A percentile compares a stretch with the other conserved stretches of the same genome.
Evolutionary conservation across 2,888 invertebrate species (phyloP).

Genomic region (Nephrocerus scutellatus): DNA sequence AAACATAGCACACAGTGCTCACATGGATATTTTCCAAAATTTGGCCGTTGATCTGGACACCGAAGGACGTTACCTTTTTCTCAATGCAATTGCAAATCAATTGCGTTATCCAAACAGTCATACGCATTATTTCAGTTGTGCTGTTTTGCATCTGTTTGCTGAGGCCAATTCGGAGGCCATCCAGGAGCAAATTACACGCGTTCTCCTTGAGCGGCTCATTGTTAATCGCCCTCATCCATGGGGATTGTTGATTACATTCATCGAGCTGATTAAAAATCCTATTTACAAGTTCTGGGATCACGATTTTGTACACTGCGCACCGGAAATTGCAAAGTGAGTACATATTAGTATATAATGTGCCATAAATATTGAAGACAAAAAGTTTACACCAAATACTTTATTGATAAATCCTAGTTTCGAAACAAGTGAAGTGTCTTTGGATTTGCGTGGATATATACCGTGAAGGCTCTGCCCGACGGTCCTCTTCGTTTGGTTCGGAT

Average conservation of each 20-base stretch:
- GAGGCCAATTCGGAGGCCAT: slow-evolving; percentile 96
- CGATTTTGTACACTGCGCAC: slow-evolving; percentile 98
- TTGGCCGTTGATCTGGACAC: slow-evolving; percentile 96
- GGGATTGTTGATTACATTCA: slow-evolving; percentile 97
- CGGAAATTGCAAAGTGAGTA: slow-evolving; percentile 96
- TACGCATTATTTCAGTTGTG: slow-evolving; percentile 99
- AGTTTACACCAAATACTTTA: no score
- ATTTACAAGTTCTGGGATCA: slow-evolving; percentile 98
- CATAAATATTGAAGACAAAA: no score
- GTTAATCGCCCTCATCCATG: slow-evolving; percentile 99
- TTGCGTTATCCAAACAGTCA: slow-evolving; percentile 98
- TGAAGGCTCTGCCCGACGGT: no score
- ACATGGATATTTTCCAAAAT: slow-evolving; percentile 99
- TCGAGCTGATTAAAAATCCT: slow-evolving; percentile 97
- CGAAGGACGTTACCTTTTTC: slow-evolving; percentile 90
- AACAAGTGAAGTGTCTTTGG: no score
- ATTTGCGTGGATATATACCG: no score
- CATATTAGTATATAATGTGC: no score
- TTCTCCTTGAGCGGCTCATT: slow-evolving; percentile 91
- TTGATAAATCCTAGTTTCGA: no score
- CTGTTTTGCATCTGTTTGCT: slow-evolving; percentile 91
- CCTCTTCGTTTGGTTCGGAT: no score
- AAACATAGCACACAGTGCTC: slow-evolving; percentile 96
- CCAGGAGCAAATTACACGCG: slow-evolving; percentile 96
- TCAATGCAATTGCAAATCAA: slow-evolving; percentile 98